Conservation (phyloP, 2,888 invertebrate genomes). For the Eilema sororculum region DNA sequence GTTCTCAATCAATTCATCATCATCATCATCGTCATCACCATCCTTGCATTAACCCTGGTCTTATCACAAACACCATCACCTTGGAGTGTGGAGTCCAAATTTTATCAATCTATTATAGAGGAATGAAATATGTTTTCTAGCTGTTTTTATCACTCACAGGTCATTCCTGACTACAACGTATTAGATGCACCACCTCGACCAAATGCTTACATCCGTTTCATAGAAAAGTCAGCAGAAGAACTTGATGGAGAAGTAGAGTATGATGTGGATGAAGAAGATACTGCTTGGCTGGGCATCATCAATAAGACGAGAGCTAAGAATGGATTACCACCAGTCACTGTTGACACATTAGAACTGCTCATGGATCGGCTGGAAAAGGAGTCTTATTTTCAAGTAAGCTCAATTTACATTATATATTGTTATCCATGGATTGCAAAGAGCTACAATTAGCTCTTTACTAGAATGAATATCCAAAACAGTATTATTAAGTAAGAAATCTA, state of each 20-base stretch:
- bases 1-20: too few relatives aligned
- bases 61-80: too few relatives aligned
- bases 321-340: constrained; percentile 91
- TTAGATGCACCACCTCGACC: constrained; percentile 94
- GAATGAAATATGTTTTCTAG: not conserved
- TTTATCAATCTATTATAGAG: too few relatives aligned
- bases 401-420: not conserved
- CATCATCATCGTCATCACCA: too few relatives aligned
- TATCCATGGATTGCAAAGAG: not conserved
- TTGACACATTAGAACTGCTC: constrained; percentile 96
- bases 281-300: constrained; percentile 96
- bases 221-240: constrained; percentile 97
- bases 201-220: constrained; percentile 96
- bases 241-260: constrained; percentile 97
- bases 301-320: constrained; percentile 93
- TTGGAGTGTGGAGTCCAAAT: too few relatives aligned
- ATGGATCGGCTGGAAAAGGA: constrained; percentile 99
- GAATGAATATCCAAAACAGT: too few relatives aligned
- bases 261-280: constrained; percentile 99
- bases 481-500: too few relatives aligned
- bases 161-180: constrained; percentile 92
- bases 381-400: constrained; percentile 94
- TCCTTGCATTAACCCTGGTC: too few relatives aligned
- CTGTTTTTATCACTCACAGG: constrained; percentile 53
- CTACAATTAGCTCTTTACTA: not conserved